Base-by-base conservation (phyloP, 2,888 invertebrate genomes). In the Cacoxenus indagator region DNA sequence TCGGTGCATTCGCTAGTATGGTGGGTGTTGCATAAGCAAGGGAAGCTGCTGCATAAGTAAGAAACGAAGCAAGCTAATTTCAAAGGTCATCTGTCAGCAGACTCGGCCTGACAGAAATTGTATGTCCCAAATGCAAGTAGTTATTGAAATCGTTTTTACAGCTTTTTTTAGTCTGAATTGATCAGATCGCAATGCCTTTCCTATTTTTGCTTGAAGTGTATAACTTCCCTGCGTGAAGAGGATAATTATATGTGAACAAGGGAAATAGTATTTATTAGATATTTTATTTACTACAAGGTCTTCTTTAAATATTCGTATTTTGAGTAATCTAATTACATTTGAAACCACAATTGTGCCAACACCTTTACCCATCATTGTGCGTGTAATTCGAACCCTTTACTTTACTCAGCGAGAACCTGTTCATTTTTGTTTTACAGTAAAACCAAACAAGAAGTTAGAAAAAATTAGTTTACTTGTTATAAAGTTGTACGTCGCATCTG, bases 61-160 rank as follows among this genome's bases (percentile, higher is more conserved):
- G 5, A 48, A 48, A 17, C 22, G 22, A 51, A 51, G 14, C 37
- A 51, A 51, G 17, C 51, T 24, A 54, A 27, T 22, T 65, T 54
- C 62, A 45, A 62, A 62, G 43, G 62, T 65, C 65, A 51, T 65
- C 37, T 43, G 48, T 65, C 65, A 54, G 22, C 22, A 22, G 37
- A 14, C 37, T 11, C 37, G 37, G 37, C 37, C 37, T 37, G 57
- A 62, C 46, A 64, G 73, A 82, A 82, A 82, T 82, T 83, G 82
- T 83, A 83, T 82, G 84, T 83, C 74, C 83, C 84, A 84, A 83
- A 83, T 83, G 79, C 83, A 83, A 83, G 84, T 83, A 83, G 82
- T 78, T 79, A 76, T 75, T 75, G 82, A 81, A 82, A 81, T 81
- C 82, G 80, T 77, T 81, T 76, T 82, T 82, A 82, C 84, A 81